These are phyloP conservation scores for Ondatra zibethicus DNA, from an alignment of 2,113 vertebrate species.

Conservation along the genomic window DNA sequence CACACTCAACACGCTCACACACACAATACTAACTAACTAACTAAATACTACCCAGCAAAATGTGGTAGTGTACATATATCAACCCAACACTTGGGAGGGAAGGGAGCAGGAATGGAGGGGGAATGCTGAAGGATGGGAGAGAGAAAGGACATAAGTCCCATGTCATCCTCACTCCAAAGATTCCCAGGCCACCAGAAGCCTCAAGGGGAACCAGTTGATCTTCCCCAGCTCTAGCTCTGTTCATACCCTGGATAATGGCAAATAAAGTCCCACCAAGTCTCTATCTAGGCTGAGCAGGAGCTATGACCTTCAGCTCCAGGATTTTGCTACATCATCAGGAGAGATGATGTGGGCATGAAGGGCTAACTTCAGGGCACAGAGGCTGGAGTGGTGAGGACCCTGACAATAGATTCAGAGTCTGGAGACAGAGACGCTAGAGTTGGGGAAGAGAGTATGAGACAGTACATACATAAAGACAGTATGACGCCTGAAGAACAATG, in stretches of 20 bases:
- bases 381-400: too few species aligned
- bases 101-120: not conserved
- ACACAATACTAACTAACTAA: not conserved
- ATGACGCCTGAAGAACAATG: accelerated
- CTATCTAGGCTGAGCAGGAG: not conserved
- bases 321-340: not conserved
- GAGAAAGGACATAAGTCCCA: not conserved
- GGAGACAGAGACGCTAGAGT: not conserved
- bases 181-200: too few species aligned
- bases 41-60: not conserved
- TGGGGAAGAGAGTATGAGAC: not conserved
- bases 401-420: not conserved
- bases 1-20: not conserved
- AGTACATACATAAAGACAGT: not conserved
- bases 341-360: not conserved
- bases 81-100: not conserved
- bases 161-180: not conserved
- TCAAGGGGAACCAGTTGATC: not conserved
- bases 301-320: not conserved
- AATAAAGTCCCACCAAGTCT: too few species aligned
- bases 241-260: not conserved
- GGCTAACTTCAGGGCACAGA: not conserved
- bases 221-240: accelerated
- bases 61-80: not conserved
- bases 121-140: not conserved